phyloP scores from a whole-genome alignment of 2,888 invertebrate species.

The Oscheius sp. region DNA sequence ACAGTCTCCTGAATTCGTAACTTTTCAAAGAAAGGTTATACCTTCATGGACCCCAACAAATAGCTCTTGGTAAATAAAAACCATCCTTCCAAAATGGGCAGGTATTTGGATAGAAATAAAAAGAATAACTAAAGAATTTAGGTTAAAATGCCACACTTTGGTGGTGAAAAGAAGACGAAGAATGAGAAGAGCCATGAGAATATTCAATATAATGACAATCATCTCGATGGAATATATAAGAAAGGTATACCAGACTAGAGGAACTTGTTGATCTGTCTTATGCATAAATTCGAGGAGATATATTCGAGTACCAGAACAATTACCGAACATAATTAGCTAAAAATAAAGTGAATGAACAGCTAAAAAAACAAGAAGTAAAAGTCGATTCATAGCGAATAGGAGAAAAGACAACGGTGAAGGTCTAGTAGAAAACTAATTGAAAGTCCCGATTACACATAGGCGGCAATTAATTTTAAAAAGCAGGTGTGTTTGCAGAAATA shows the following conservation, averaged over 20 bases:
- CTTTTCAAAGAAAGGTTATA: neutral
- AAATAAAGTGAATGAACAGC: neutral
- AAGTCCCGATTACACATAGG: neutral
- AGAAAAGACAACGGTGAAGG: neutral
- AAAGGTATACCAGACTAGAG: conserved; percentile 7
- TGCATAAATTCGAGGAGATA: conserved; percentile 15
- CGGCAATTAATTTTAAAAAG: neutral
- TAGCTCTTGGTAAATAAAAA: conserved; percentile 5
- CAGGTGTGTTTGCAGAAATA: too few species aligned
- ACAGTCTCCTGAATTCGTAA: conserved; percentile 5
- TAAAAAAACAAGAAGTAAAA: neutral
- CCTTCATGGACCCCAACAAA: neutral
- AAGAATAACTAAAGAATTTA: neutral
- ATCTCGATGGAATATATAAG: conserved; percentile 1
- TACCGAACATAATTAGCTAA: neutral
- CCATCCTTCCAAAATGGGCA: conserved; percentile 11
- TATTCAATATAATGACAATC: neutral
- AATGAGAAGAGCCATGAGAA: neutral
- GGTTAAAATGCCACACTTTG: conserved; percentile 4
- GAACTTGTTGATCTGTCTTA: neutral
- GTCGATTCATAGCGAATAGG: neutral
- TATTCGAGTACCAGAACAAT: neutral
- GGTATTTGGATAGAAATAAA: conserved; percentile 12
- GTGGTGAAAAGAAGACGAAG: neutral
- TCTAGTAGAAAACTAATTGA: neutral